Conservation (phyloP, 2,888 invertebrate species). For the Boloria selene region DNA sequence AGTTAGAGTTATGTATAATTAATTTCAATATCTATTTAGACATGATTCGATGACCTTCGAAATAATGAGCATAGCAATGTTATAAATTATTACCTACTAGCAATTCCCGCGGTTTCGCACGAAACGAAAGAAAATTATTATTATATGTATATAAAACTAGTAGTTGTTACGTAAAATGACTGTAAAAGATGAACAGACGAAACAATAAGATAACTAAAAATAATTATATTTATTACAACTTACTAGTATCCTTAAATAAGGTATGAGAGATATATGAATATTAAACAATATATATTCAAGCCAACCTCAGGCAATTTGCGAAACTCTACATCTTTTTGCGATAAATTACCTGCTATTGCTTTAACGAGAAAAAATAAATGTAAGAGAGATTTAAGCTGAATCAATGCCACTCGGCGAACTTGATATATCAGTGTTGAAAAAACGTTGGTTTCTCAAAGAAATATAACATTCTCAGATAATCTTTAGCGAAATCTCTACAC, state of each 20-base stretch:
- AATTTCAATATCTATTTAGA: too few relatives aligned
- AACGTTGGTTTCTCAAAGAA: not conserved
- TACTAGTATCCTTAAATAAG: not conserved
- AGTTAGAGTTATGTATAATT: too few relatives aligned
- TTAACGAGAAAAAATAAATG: conserved; percentile 33
- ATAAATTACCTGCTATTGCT: conserved; percentile 32
- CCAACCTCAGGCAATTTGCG: too few relatives aligned
- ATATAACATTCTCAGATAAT: not conserved
- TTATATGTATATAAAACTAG: not conserved
- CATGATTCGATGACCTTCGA: too few relatives aligned
- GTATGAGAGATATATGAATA: too few relatives aligned
- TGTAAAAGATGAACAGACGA: not conserved
- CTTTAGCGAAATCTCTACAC: not conserved
- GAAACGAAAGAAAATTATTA: too few relatives aligned
- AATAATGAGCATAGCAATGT: too few relatives aligned
- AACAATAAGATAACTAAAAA: not conserved
- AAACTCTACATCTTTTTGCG: not conserved
- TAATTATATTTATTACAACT: not conserved
- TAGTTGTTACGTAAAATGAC: not conserved
- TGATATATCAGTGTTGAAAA: conserved; percentile 12
- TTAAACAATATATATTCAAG: too few relatives aligned
- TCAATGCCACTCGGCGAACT: conserved; percentile 22
- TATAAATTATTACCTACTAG: too few relatives aligned
- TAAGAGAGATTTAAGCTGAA: conserved; percentile 29
- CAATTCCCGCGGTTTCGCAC: too few relatives aligned